Conservation (phyloP, 2,113 vertebrate species). For the Cynocephalus volans region DNA sequence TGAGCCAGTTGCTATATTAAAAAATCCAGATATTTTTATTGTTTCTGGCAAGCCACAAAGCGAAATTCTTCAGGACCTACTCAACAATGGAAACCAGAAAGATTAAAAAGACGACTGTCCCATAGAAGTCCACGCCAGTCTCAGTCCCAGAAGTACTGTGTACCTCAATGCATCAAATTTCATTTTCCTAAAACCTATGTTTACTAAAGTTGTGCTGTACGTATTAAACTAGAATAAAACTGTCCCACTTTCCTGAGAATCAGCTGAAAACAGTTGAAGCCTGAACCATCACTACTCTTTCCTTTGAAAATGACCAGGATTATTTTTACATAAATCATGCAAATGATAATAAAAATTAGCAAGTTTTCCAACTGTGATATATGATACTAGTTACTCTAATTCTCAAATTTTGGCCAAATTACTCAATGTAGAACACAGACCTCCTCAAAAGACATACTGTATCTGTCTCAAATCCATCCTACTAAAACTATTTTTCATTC, state of each 20-base stretch:
- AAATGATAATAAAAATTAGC: not conserved
- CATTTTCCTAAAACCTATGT: not conserved
- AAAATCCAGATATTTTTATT: not conserved
- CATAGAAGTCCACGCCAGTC: not conserved
- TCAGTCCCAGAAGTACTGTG: not conserved
- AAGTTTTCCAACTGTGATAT: not conserved
- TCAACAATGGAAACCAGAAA: not conserved
- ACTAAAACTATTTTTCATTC: constrained; percentile 37
- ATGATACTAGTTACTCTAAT: not conserved
- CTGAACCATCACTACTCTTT: constrained; percentile 22
- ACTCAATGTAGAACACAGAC: not conserved
- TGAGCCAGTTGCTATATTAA: not conserved
- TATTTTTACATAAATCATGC: not conserved
- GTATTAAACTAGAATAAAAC: not conserved
- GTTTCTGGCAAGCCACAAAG: not conserved
- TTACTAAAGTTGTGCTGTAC: not conserved
- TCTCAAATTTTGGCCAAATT: not conserved
- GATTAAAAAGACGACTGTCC: not conserved
- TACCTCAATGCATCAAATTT: not conserved
- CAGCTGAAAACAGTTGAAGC: not conserved
- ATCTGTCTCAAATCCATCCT: not conserved
- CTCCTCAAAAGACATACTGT: not conserved
- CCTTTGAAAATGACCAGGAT: not conserved
- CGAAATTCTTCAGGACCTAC: not conserved
- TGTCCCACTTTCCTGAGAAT: not conserved